Evolutionary conservation across 2,113 vertebrate genomes (phyloP).

Genomic region (Corythaeola cristata): DNA sequence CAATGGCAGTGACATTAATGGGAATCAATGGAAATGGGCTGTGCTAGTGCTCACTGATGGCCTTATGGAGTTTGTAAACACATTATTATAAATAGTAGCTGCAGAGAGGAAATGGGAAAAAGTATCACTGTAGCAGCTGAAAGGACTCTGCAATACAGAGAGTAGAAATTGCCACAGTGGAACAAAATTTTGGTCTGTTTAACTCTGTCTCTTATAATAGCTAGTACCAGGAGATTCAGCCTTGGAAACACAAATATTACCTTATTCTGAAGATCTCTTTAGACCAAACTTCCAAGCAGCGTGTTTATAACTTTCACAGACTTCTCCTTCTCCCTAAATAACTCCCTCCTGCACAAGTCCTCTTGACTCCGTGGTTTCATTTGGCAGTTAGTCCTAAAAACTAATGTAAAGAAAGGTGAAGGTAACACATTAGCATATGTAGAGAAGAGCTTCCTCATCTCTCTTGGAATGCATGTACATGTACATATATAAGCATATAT

Average conservation of each 20-base stretch:
- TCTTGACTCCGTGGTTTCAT: neutral
- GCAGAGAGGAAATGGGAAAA: neutral
- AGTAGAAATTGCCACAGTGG: neutral
- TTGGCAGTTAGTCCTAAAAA: neutral
- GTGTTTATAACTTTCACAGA: neutral
- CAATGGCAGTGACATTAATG: neutral
- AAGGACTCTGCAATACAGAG: neutral
- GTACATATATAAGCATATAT: rapidly evolving
- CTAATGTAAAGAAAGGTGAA: neutral
- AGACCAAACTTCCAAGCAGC: neutral
- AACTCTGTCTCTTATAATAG: neutral
- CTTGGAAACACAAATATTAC: neutral
- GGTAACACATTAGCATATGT: neutral
- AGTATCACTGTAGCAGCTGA: neutral
- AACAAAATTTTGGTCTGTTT: neutral
- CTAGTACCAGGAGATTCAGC: neutral
- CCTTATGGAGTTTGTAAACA: neutral
- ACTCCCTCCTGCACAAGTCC: too few species aligned
- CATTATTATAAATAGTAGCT: neutral
- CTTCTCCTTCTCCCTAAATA: neutral
- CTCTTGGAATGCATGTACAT: rapidly evolving
- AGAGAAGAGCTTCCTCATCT: neutral
- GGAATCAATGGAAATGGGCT: neutral
- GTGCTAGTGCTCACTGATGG: neutral
- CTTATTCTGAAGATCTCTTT: neutral